Base-by-base conservation (phyloP, 2,888 invertebrate genomes). In the Coleophora deauratella region DNA sequence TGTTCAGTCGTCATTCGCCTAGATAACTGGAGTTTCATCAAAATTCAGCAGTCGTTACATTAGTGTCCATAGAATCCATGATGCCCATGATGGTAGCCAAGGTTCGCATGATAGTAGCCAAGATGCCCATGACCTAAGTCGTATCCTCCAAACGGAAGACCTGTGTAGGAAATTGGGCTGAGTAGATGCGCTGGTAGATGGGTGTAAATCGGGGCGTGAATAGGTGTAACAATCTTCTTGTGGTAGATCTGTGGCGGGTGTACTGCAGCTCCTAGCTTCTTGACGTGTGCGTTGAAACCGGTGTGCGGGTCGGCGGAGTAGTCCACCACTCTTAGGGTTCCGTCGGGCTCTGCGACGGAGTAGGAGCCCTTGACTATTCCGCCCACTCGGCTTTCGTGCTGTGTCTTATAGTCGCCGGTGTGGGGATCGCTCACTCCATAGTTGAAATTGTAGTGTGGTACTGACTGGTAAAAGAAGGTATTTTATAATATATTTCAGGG, bases 281-380 rank as follows among this genome's bases (percentile, higher is more conserved):
- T 80, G 33, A 86, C 84, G n/a, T 75, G 68, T 0, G 86, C 86
- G 60, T 85, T 81, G 68, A 85, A 86, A 1, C 85, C 85, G 0
- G 66, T 61, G 27, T 72, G 62, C 1, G 74, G 57, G 53, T 80
- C 84, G 0, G 86, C 81, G 4, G 68, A 54, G 63, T 85, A 85
- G 53, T 85, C 75, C 0, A 86, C 85, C 1, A 85, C 67, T 38
- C 86, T 51, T 33, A 84, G 38, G 35, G 82, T 81, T 52, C 86
- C 86, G 57, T 85, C 85, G 38, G 85, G 76, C 40, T 85, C 85
- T 1, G 75, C 57, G 6, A 85, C 64, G 0, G 84, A 84, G 59
- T 85, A 86, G 0, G 80, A 80, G 33, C 85, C 85, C 43, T 73
- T 78, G 9, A 87, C 86, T 38, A 72, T 57, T 48, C 71, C 84